Evolutionary conservation across 92 coral and sea anemone species (phyloP).

Genomic region (Heteractis magnifica): DNA sequence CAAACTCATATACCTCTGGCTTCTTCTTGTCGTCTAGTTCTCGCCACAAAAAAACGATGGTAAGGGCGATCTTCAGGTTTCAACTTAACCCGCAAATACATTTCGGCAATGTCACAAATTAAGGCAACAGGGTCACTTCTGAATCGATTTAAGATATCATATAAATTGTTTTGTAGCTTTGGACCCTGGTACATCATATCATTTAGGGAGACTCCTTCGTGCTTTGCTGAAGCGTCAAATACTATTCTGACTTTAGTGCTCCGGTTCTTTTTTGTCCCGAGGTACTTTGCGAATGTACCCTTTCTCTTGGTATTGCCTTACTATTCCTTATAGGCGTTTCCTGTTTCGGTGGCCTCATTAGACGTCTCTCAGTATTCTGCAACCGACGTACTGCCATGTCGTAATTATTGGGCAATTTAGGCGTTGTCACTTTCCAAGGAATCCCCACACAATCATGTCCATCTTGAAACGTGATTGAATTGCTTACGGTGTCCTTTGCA

Average conservation of each 20-base stretch:
- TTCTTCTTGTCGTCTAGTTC: conserved; percentile 20
- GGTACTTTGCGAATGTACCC: conserved; percentile 40
- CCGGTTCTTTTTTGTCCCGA: conserved; percentile 9
- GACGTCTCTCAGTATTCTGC: too few species aligned
- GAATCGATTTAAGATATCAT: conserved; percentile 45
- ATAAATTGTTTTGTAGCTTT: conserved; percentile 48
- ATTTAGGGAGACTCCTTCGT: conserved; percentile 47
- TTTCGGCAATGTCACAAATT: conserved; percentile 56
- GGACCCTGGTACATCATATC: conserved; percentile 51
- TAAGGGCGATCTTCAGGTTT: conserved; percentile 44
- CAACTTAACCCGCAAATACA: conserved; percentile 50
- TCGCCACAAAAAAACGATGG: conserved; percentile 43
- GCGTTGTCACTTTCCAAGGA: conserved; percentile 36
- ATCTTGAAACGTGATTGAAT: conserved; percentile 27
- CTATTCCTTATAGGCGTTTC: too few species aligned
- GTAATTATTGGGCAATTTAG: conserved; percentile 9
- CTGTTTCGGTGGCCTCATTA: too few species aligned
- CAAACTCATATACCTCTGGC: conserved; percentile 43
- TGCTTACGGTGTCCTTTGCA: conserved; percentile 18
- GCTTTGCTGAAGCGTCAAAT: conserved; percentile 57
- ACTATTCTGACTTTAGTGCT: conserved; percentile 53
- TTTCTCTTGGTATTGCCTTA: conserved; percentile 31
- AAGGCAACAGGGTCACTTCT: conserved; percentile 45
- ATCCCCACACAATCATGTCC: conserved; percentile 33
- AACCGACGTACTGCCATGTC: too few species aligned